Evolutionary conservation across 2,113 vertebrate species (phyloP).

Genomic region (Thamnaconus septentrionalis): DNA sequence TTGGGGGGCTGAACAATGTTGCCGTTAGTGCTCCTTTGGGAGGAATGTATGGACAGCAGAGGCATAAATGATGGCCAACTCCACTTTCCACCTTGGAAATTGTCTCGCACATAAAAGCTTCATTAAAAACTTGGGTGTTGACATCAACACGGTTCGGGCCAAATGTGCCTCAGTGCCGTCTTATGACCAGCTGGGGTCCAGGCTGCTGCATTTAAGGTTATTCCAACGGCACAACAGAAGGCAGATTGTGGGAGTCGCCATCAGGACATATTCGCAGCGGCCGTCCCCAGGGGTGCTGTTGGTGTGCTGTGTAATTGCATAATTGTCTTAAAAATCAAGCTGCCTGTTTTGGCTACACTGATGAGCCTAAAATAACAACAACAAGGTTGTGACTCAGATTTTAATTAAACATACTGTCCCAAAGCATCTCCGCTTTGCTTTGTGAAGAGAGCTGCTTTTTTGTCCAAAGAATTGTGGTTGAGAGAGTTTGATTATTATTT

Average conservation of each 20-base stretch:
- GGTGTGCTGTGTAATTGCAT: constrained; percentile 33
- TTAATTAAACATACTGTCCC: too few relatives aligned
- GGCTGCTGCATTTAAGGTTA: constrained; percentile 41
- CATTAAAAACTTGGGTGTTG: constrained; percentile 34
- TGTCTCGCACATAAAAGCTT: constrained; percentile 24
- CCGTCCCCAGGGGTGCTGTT: constrained; percentile 40
- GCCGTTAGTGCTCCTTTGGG: constrained; percentile 42
- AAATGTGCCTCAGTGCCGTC: constrained; percentile 17
- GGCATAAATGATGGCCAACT: constrained; percentile 43
- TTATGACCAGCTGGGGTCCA: constrained; percentile 37
- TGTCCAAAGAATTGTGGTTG: too few relatives aligned
- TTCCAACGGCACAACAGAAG: constrained; percentile 35
- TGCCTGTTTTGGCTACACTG: constrained; percentile 18
- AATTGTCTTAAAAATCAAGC: constrained; percentile 40
- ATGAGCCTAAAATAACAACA: constrained; percentile 3
- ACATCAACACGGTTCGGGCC: constrained; percentile 36
- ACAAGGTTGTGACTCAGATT: neutral
- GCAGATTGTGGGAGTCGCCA: constrained; percentile 30
- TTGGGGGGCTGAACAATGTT: constrained; percentile 29
- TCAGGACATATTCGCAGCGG: constrained; percentile 42
- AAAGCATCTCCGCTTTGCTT: constrained; percentile 3
- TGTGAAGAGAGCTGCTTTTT: too few relatives aligned
- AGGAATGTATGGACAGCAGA: constrained; percentile 26
- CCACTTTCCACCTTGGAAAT: constrained; percentile 48
- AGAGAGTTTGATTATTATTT: too few relatives aligned